phyloP scores from a whole-genome alignment of 2,888 invertebrate species.

The Capitulum mitella region DNA sequence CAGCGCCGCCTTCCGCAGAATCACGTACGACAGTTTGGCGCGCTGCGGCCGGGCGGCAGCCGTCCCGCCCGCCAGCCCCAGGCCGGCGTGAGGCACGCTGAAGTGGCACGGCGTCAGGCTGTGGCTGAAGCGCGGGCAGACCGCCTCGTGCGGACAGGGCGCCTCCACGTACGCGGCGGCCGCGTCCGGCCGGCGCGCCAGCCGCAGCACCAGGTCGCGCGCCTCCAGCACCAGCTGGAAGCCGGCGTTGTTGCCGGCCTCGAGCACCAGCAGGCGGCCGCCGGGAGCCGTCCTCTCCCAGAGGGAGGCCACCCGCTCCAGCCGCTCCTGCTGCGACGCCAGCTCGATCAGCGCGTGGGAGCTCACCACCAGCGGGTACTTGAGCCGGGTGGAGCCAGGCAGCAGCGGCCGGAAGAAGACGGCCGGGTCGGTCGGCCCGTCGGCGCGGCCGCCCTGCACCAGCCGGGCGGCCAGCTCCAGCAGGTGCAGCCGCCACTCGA shows the following conservation, averaged over 20 bases:
- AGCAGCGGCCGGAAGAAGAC: slow-evolving; percentile 32
- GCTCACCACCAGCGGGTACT: slow-evolving; percentile 32
- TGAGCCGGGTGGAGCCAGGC: slow-evolving; percentile 30
- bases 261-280: slow-evolving; percentile 32
- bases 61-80: neutral
- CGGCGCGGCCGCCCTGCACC: slow-evolving; percentile 28
- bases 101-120: slow-evolving; percentile 31
- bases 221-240: slow-evolving; percentile 33
- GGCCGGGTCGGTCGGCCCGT: slow-evolving; percentile 24
- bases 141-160: slow-evolving; percentile 33
- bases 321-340: slow-evolving; percentile 29
- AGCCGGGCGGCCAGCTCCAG: slow-evolving; percentile 31
- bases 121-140: slow-evolving; percentile 32
- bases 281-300: slow-evolving; percentile 34
- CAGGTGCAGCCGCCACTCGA: slow-evolving; percentile 32
- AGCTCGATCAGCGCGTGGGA: slow-evolving; percentile 32
- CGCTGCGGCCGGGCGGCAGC: neutral
- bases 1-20: slow-evolving; percentile 9
- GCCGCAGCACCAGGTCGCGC: slow-evolving; percentile 30
- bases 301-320: slow-evolving; percentile 31
- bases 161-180: slow-evolving; percentile 31
- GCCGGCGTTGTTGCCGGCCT: slow-evolving; percentile 33
- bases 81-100: slow-evolving; percentile 28
- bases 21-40: neutral
- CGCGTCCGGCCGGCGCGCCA: slow-evolving; percentile 5